Evolutionary conservation across 2,888 invertebrate genomes (phyloP), one percentile per base, ranked within the genome.

Genomic region (Frankliniella intonsa): DNA sequence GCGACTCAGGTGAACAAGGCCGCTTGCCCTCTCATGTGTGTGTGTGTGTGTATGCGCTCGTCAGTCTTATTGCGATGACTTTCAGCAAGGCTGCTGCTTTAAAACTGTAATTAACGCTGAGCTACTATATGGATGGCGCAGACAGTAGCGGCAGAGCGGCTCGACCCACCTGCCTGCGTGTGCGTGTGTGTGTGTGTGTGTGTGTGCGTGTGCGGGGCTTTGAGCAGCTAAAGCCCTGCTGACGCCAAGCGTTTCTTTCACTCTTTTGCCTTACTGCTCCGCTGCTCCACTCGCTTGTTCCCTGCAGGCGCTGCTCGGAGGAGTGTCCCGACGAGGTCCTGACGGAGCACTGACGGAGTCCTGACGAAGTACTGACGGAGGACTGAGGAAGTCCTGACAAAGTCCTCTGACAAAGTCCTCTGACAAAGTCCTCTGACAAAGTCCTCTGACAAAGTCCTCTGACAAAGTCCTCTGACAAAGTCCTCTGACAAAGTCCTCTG

Each of bases 31-130:
- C 38, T 38, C 38, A 5, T 38, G 38, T 38, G 38, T 38, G 38
- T 38, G 38, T 38, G 38, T 38, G 38, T 38, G 38, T 38, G 38
- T 38, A 5, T 38, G 38, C 38, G 38, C 38, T 38, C 38, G 55
- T 55, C 17, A 19, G 55, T 55, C 55, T 55, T 55, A 55, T 55
- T 55, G 55, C 69, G 69, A 22, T 17, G 62, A 62, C 69, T 22
- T 76, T 76, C 22, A 25, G 22, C 5, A 22, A 25, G 38, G 38
- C 38, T 38, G 69, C 25, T 76, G 69, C 25, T 76, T 76, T 76
- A 25, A 76, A 76, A 76, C 69, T 76, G 69, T 76, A 76, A 76
- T 76, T 76, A 55, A 22, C 69, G 69, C 25, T 25, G 25, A 76
- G 69, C 69, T 76, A 22, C 69, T 76, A 9, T 76, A 76, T 11